Base-by-base conservation (phyloP, 53 echinoderm and acorn worm genomes). In the Stichopus horrens region DNA sequence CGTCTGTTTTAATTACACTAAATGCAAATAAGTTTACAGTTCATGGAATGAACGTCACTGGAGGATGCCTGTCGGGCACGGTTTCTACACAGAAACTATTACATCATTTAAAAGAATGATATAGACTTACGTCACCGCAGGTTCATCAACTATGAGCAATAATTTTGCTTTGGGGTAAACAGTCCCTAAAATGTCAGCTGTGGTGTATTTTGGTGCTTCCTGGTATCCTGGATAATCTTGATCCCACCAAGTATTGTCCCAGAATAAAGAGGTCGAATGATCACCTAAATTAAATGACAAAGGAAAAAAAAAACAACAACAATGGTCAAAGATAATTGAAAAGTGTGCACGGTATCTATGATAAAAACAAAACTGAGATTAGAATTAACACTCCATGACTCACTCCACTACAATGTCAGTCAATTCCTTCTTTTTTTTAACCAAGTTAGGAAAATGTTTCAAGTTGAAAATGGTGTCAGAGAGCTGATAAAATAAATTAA, bases 221-320 rank as follows among this genome's bases (percentile, higher is more conserved):
- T 54, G 9, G 9, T 55, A 74, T 54, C 55, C 58, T 0, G 74
- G 74, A 53, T 74, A 87, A 57, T 73, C 56, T 8, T 54, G 8
- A 53, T 58, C 54, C 87, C 87, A 87, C 75, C 87, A 75, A 54
- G 14, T 56, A 73, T 87, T 87, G 55, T 87, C 75, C 87, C 87
- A 87, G 74, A 87, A 75, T 22, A 75, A 53, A 14, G 87, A 56
- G 5, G 87, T 87, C 6, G 87, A 87, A 57, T 75, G 74, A 10
- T 87, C 87, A 19, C 87, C 87, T 86, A 11, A 3, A 37, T 37
- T 37, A 37, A 37, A 37, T 1, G 37, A 37, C 37, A 37, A 37
- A 37, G 37, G 37, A 37, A 37, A 37, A 37, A 37, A n/a, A n/a
- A n/a, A n/a, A n/a, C n/a, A n/a, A 37, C 37, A 37, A 37, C 37